These are phyloP conservation scores for Dasypus novemcinctus DNA, from an alignment of 2,113 vertebrate genomes.

Conservation along the genomic window DNA sequence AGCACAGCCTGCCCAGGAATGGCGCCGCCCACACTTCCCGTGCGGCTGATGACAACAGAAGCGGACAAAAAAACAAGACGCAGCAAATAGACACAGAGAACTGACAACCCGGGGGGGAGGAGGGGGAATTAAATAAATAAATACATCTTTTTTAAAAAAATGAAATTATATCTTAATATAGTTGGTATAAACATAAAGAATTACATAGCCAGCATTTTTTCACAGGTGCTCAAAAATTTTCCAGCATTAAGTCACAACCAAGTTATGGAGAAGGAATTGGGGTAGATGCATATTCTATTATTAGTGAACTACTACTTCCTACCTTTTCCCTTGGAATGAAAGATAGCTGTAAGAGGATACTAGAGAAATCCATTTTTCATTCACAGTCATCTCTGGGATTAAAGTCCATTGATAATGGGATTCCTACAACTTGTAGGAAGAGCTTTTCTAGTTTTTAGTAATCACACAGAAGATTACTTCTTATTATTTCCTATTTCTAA, in stretches of 20 bases:
- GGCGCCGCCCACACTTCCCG: no score
- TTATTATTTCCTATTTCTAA: conserved; percentile 26
- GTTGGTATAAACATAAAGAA: conserved; percentile 21
- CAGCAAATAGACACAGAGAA: no score
- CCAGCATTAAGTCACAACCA: conserved; percentile 24
- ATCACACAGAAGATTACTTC: not conserved
- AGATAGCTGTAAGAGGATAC: not conserved
- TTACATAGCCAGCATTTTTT: conserved; percentile 5
- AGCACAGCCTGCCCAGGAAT: no score
- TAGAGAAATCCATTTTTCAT: conserved; percentile 21
- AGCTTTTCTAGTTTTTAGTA: conserved; percentile 27
- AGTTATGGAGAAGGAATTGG: conserved; percentile 40
- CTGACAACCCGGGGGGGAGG: no score
- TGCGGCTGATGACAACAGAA: no score
- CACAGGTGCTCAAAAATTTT: conserved; percentile 20
- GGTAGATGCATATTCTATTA: not conserved
- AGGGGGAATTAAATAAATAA: no score
- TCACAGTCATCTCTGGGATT: conserved; percentile 34
- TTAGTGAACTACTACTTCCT: not conserved
- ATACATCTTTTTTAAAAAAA: no score
- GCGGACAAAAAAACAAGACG: no score
- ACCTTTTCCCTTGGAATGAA: not conserved
- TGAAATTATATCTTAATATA: conserved; percentile 33
- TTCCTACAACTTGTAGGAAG: conserved; percentile 15
- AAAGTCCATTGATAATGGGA: conserved; percentile 32